Percentiles rank a stretch among this genome's conserved stretches.
Conservation (phyloP, 2,113 vertebrate genomes). For the Phalacrocorax carbo region DNA sequence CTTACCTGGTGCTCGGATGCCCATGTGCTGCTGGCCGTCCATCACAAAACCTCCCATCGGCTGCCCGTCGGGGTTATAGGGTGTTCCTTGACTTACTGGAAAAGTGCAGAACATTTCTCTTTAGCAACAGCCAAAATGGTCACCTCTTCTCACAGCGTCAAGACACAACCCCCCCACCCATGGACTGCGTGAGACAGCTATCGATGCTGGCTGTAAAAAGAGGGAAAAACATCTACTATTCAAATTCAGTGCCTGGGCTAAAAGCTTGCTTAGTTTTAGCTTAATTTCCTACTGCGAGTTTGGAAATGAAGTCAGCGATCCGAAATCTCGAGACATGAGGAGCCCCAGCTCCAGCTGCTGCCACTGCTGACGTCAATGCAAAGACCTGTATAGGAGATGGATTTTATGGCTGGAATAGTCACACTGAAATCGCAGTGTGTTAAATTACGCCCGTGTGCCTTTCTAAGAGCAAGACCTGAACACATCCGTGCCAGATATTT, state of each 20-base stretch:
- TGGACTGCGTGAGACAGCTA: not conserved
- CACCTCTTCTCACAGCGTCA: not conserved
- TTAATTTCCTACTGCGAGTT: not conserved
- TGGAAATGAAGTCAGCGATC: not conserved
- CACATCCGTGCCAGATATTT: not conserved
- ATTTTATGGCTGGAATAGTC: slow-evolving; percentile 52
- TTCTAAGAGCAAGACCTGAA: not conserved
- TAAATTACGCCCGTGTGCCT: slow-evolving; percentile 29
- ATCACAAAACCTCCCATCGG: slow-evolving; percentile 99
- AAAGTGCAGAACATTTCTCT: slow-evolving; percentile 67
- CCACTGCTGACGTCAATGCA: slow-evolving; percentile 35
- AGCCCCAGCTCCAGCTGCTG: slow-evolving; percentile 47
- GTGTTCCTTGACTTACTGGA: slow-evolving; percentile 99
- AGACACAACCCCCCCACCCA: not conserved
- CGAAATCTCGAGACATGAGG: not conserved
- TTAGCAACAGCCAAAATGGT: slow-evolving; percentile 14
- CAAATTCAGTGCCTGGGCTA: fast-evolving
- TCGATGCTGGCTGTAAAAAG: not conserved
- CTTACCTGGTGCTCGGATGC: slow-evolving; percentile 99
- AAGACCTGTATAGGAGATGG: slow-evolving; percentile 11
- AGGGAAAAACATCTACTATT: not conserved
- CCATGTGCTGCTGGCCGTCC: slow-evolving; percentile 99
- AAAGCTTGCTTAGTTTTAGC: not conserved
- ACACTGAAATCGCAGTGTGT: slow-evolving; percentile 26
- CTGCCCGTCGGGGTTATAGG: slow-evolving; percentile 98